These are phyloP conservation scores for Scaptodrosophila latifasciaeformis DNA, from an alignment of 2,888 invertebrate species.

Conservation along the genomic window DNA sequence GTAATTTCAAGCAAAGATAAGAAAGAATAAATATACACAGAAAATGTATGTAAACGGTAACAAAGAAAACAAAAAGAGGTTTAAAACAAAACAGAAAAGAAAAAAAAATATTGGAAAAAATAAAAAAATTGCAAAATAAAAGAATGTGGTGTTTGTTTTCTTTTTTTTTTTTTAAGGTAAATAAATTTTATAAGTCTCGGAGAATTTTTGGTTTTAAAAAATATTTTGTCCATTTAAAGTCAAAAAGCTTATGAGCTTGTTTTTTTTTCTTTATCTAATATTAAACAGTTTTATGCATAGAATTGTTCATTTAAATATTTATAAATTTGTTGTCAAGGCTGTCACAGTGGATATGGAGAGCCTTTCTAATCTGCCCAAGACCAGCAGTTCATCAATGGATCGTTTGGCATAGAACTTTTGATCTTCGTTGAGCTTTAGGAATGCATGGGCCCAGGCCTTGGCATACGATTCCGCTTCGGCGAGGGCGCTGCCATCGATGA, in stretches of 20 bases:
- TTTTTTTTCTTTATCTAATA: not conserved
- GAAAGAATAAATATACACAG: slow-evolving; percentile 29
- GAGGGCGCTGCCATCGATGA: slow-evolving; percentile 42
- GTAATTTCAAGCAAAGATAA: slow-evolving; percentile 54
- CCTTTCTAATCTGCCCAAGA: slow-evolving; percentile 44
- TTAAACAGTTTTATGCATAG: not conserved
- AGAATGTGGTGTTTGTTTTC: not conserved
- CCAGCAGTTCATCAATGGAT: slow-evolving; percentile 52
- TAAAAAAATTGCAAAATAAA: slow-evolving; percentile 63
- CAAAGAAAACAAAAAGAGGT: slow-evolving; percentile 39
- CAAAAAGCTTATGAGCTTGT: not conserved
- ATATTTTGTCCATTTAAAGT: not conserved
- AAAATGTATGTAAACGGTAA: slow-evolving; percentile 50
- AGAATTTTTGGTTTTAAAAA: not conserved
- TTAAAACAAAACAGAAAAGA: slow-evolving; percentile 38
- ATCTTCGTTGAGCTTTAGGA: slow-evolving; percentile 52
- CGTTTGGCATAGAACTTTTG: slow-evolving; percentile 58
- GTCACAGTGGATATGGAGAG: slow-evolving; percentile 52
- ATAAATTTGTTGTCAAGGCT: slow-evolving; percentile 49
- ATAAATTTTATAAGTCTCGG: not conserved
- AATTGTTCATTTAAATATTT: slow-evolving; percentile 1
- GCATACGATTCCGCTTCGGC: slow-evolving; percentile 55
- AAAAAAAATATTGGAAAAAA: slow-evolving; percentile 60
- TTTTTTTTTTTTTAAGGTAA: not conserved
- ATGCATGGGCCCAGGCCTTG: slow-evolving; percentile 52